Percentiles rank a stretch among this genome's conserved stretches.
These are phyloP conservation scores for Drosophila bocki DNA, from an alignment of 1,140 invertebrate species.

Conservation along the genomic window DNA sequence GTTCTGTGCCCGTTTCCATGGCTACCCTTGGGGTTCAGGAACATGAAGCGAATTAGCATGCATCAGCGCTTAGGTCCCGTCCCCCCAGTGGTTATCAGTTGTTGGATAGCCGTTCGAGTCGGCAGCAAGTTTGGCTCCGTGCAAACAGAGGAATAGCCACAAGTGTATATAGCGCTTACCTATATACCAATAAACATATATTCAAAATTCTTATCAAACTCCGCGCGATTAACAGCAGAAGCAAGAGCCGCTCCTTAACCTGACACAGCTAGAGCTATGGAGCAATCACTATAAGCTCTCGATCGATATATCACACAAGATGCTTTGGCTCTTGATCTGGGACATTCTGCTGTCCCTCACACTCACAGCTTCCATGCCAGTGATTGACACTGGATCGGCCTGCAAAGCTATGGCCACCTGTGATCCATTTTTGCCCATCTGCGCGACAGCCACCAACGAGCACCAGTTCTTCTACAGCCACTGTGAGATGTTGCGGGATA, in stretches of 20 bases:
- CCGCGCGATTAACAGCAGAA: not conserved
- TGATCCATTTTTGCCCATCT: constrained; percentile 71
- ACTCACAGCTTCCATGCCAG: constrained; percentile 46
- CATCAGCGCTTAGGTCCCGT: constrained; percentile 42
- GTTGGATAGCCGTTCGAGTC: constrained; percentile 44
- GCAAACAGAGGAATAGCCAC: constrained; percentile 3
- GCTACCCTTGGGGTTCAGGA: constrained; percentile 46
- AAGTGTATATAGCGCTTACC: not conserved
- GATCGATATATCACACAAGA: constrained; percentile 12
- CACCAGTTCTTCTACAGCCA: constrained; percentile 83
- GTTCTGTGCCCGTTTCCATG: constrained; percentile 49
- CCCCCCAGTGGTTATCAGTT: constrained; percentile 64
- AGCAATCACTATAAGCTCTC: not conserved
- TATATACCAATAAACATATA: not conserved
- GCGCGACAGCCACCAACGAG: constrained; percentile 59
- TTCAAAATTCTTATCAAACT: constrained; percentile 9
- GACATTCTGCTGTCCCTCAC: constrained; percentile 39
- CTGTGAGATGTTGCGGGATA: constrained; percentile 78
- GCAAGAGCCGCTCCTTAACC: constrained; percentile 1
- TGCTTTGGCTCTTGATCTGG: constrained; percentile 44
- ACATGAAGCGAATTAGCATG: constrained; percentile 38
- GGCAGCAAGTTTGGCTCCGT: constrained; percentile 19
- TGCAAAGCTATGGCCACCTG: constrained; percentile 61
- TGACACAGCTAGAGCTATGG: constrained; percentile 3
- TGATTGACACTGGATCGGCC: constrained; percentile 30